Conservation (phyloP, 2,888 invertebrate species). For the Cephus pygmeus region DNA sequence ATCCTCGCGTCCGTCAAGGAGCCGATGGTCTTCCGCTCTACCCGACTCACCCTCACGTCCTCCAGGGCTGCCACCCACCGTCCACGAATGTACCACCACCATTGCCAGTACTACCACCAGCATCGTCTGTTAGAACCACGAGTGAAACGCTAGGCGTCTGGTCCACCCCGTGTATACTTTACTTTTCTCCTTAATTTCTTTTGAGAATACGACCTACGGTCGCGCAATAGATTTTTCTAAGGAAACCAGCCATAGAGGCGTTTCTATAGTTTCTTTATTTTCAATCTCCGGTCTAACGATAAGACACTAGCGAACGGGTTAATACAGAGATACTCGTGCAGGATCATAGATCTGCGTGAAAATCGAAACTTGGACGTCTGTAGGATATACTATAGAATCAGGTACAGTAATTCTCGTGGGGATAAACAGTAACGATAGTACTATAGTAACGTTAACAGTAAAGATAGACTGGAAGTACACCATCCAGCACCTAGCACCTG, state of each 20-base stretch:
- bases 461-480: background rate
- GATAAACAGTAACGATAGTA: background rate
- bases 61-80: background rate
- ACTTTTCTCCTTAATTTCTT: background rate
- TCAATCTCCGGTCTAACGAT: background rate
- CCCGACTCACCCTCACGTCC: slow-evolving; percentile 16
- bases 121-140: background rate
- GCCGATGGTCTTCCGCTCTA: slow-evolving; percentile 59
- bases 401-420: background rate
- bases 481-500: background rate
- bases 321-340: background rate
- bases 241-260: no score
- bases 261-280: no score
- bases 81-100: background rate
- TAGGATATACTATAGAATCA: background rate
- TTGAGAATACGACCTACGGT: background rate
- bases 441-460: background rate
- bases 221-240: background rate
- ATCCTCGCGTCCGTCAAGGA: slow-evolving; percentile 66
- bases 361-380: no score
- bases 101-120: background rate
- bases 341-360: background rate
- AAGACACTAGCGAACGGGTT: background rate
- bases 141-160: background rate
- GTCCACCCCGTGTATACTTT: background rate